phyloP scores from a whole-genome alignment of 2,797 vertebrate genomes.

The Momotus momota region DNA sequence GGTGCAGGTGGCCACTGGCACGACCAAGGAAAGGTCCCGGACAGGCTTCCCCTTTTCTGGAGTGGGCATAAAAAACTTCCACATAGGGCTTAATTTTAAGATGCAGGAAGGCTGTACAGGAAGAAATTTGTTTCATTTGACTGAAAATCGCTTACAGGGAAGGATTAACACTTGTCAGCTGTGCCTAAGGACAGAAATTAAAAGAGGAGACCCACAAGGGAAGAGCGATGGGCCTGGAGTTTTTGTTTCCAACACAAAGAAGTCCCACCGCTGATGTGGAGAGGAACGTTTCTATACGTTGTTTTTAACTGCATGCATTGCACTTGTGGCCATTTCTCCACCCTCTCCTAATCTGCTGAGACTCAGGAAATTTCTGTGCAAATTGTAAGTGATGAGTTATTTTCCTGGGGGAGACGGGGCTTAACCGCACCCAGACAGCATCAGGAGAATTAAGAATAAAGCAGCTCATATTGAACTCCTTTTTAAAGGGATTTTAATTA shows the following conservation, averaged over 20 bases:
- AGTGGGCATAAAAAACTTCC: neutral
- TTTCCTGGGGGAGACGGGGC: neutral
- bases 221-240: neutral
- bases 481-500: slow-evolving; percentile 35
- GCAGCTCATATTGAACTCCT: neutral
- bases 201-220: neutral
- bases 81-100: neutral
- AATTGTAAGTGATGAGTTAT: neutral
- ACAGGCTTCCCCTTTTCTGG: neutral
- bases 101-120: neutral
- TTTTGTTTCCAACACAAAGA: neutral
- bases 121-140: neutral
- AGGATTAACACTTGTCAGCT: neutral
- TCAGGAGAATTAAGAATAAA: slow-evolving; percentile 11
- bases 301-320: neutral
- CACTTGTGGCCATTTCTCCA: neutral
- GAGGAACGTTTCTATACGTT: neutral
- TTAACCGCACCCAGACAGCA: slow-evolving; percentile 10
- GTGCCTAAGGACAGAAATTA: neutral
- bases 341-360: neutral
- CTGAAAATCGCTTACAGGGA: neutral
- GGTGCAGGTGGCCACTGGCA: neutral
- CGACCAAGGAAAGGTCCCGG: neutral
- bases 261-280: neutral
- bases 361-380: neutral